Evolutionary conservation across 2,888 invertebrate species (phyloP).

Genomic region (Xanthia icteritia): DNA sequence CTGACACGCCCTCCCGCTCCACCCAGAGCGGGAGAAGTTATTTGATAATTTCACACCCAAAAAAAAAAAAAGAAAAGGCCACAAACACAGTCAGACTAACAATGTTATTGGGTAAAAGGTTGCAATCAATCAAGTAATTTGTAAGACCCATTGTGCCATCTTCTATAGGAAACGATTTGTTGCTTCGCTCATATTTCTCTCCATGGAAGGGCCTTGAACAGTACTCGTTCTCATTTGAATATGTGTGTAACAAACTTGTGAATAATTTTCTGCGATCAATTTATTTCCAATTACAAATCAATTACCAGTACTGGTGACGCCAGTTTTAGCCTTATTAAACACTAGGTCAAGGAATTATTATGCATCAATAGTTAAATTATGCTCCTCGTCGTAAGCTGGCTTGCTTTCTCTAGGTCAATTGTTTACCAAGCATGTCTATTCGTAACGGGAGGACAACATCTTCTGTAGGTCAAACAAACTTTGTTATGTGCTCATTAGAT

Average conservation of each 20-base stretch:
- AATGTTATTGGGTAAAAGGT: constrained; percentile 40
- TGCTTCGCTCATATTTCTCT: constrained; percentile 22
- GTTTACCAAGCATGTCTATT: constrained; percentile 66
- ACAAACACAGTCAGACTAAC: constrained; percentile 7
- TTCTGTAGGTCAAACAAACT: constrained; percentile 70
- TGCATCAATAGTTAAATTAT: constrained; percentile 70
- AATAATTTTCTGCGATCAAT: constrained; percentile 33
- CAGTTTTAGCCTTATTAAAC: constrained; percentile 64
- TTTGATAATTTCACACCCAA: too few relatives aligned
- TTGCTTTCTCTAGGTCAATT: constrained; percentile 74
- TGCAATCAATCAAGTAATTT: constrained; percentile 53
- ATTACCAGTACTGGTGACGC: constrained; percentile 68
- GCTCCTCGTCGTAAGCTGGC: constrained; percentile 54
- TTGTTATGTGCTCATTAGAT: constrained; percentile 69
- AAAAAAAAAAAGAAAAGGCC: too few relatives aligned
- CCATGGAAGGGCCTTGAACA: constrained; percentile 23
- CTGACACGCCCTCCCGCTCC: too few relatives aligned
- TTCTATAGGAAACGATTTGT: constrained; percentile 30
- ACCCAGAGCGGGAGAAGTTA: too few relatives aligned
- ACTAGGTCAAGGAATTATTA: constrained; percentile 74
- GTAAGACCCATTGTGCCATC: constrained; percentile 41
- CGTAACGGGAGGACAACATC: constrained; percentile 76
- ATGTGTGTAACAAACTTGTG: constrained; percentile 8
- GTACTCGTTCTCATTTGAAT: constrained; percentile 9
- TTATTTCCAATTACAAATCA: constrained; percentile 60